Base-by-base conservation (phyloP, 2,797 vertebrate species). In the Oryzias sinensis region DNA sequence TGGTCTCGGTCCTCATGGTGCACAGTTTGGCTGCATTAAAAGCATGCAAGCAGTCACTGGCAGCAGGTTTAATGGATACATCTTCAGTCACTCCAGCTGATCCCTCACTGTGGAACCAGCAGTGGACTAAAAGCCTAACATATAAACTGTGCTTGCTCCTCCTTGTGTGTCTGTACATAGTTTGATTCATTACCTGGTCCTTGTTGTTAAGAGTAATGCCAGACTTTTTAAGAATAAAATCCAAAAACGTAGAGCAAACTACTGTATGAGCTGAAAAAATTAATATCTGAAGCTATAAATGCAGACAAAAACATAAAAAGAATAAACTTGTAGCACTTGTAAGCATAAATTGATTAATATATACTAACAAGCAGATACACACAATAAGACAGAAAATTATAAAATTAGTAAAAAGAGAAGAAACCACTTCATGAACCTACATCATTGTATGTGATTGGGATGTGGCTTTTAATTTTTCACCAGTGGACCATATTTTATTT, bases 11-110 rank as follows among this genome's bases (percentile, higher is more conserved):
- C 40, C 65, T 50, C 22, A 4, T 17, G 59, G 33, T 41, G 0
- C 51, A n/a, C 16, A 29, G 42, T 58, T 14, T 29, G 20, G 61
- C 56, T 52, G 43, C 56, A 58, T 54, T 69, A 50, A 80, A 64
- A 76, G 70, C 72, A 53, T 14, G 53, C 62, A 58, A 77, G 63
- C 62, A 24, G 67, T 15, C 25, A 20, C 52, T 56, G 71, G 29
- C 64, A 27, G 48, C 17, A 1, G 41, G 66, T 77, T 62, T 77
- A 77, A 77, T 65, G 64, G 67, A 66, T 64, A 27, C 65, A 76
- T 33, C 72, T 51, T 0, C 43, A 49, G 53, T 50, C 9, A 37
- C 56, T 64, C 71, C 74, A 66, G 63, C 74, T 72, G 77, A 64
- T 59, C 45, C 70, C 59, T 53, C 40, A 2, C 60, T 48, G 49